These are phyloP conservation scores for Rhinella marina DNA, from an alignment of 2,797 vertebrate species.

Conservation along the genomic window DNA sequence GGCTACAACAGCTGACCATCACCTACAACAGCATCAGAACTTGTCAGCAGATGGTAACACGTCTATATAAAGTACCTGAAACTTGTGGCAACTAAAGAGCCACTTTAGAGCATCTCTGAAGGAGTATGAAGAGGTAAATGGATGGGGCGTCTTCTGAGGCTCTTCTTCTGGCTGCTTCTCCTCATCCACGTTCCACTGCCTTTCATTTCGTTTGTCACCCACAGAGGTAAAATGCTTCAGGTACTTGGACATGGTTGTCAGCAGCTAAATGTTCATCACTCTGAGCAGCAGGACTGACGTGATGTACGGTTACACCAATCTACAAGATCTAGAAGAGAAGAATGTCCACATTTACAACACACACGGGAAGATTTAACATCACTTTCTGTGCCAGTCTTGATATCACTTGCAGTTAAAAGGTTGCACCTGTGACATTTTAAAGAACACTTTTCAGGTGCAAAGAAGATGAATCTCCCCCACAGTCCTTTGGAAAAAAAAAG, in stretches of 20 bases:
- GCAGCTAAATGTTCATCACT: constrained; percentile 65
- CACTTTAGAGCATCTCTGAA: constrained; percentile 81
- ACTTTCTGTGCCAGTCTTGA: too few relatives aligned
- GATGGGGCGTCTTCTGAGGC: constrained; percentile 23
- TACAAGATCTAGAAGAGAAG: neutral
- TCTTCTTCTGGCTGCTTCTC: constrained; percentile 51
- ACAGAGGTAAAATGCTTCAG: constrained; percentile 89
- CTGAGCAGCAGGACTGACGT: neutral
- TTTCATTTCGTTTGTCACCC: constrained; percentile 77
- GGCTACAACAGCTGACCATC: too few relatives aligned
- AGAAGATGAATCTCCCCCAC: too few relatives aligned
- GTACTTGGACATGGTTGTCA: constrained; percentile 82
- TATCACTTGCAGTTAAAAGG: too few relatives aligned
- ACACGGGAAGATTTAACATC: too few relatives aligned
- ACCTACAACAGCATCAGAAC: too few relatives aligned
- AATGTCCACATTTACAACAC: neutral
- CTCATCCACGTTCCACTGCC: constrained; percentile 78
- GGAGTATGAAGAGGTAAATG: constrained; percentile 45
- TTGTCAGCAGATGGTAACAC: neutral
- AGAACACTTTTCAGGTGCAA: too few relatives aligned
- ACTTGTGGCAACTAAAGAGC: constrained; percentile 83
- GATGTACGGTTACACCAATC: neutral
- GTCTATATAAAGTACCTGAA: constrained; percentile 81
- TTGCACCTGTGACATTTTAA: too few relatives aligned
- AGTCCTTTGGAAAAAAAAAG: neutral